These are phyloP conservation scores for Diaprepes abbreviatus DNA, from an alignment of 2,888 invertebrate species.

Conservation along the genomic window DNA sequence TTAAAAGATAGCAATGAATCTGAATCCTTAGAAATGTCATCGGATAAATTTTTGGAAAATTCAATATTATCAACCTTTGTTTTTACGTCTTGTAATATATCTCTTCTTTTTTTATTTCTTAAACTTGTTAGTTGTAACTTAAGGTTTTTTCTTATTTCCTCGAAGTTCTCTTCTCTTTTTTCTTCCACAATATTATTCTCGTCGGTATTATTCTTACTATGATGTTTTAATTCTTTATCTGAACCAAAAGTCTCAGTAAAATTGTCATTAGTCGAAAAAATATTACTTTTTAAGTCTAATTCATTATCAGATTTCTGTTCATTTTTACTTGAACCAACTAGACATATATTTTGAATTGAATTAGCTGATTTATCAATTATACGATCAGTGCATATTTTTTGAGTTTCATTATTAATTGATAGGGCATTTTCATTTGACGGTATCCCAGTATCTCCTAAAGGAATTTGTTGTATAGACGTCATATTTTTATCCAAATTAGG, in stretches of 20 bases:
- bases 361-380: no score
- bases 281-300: neutral
- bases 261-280: neutral
- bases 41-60: neutral
- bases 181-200: slow-evolving; percentile 9
- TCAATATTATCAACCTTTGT: slow-evolving; percentile 17
- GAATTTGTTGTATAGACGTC: no score
- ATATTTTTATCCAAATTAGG: no score
- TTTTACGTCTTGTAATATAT: slow-evolving; percentile 37
- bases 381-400: no score
- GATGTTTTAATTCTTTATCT: neutral
- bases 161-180: slow-evolving; percentile 30
- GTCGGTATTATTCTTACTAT: neutral
- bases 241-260: neutral
- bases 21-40: neutral
- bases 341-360: no score
- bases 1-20: neutral
- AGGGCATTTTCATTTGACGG: no score
- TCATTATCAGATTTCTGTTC: neutral
- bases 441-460: no score
- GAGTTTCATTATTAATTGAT: no score
- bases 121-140: slow-evolving; percentile 57
- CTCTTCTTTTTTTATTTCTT: slow-evolving; percentile 55
- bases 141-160: slow-evolving; percentile 57
- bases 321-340: neutral